Conservation (phyloP, 1,140 invertebrate genomes). For the Drosophila pseudoananassae region DNA sequence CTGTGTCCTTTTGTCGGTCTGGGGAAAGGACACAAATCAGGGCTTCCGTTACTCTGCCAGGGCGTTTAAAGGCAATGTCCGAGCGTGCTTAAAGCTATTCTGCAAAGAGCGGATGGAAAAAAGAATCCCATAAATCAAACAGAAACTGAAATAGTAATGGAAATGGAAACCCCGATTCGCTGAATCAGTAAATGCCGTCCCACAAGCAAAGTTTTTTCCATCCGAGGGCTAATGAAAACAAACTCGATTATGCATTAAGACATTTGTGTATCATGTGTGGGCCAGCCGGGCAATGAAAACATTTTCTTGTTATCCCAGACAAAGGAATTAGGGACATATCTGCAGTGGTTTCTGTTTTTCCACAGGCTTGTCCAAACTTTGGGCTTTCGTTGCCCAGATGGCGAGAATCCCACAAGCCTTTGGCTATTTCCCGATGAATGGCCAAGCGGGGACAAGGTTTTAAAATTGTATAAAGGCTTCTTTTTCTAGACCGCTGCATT, state of each 20-base stretch:
- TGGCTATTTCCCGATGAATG: constrained; percentile 7
- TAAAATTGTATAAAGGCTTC: constrained; percentile 4
- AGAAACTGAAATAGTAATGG: constrained; percentile 18
- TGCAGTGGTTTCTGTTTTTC: background rate
- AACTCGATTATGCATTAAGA: constrained; percentile 37
- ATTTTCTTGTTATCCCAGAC: constrained; percentile 27
- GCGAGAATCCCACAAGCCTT: constrained; percentile 29
- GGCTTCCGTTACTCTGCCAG: constrained; percentile 23
- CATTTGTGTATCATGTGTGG: background rate
- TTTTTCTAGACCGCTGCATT: constrained; percentile 11
- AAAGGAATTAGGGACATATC: constrained; percentile 6
- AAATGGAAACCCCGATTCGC: constrained; percentile 11
- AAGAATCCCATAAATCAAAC: constrained; percentile 43
- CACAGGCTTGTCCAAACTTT: constrained; percentile 1
- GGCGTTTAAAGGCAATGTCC: constrained; percentile 16
- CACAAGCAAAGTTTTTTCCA: constrained; percentile 10
- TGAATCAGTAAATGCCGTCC: constrained; percentile 28
- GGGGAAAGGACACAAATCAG: constrained; percentile 17
- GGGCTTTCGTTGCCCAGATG: constrained; percentile 19
- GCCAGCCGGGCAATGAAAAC: constrained; percentile 27
- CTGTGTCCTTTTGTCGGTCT: constrained; percentile 23
- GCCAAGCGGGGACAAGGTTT: background rate
- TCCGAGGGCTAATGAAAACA: constrained; percentile 14
- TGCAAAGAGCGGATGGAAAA: constrained; percentile 20
- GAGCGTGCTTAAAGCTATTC: constrained; percentile 27